Evolutionary conservation across 2,797 vertebrate species (phyloP).

Genomic region (Steatocranus sp.): DNA sequence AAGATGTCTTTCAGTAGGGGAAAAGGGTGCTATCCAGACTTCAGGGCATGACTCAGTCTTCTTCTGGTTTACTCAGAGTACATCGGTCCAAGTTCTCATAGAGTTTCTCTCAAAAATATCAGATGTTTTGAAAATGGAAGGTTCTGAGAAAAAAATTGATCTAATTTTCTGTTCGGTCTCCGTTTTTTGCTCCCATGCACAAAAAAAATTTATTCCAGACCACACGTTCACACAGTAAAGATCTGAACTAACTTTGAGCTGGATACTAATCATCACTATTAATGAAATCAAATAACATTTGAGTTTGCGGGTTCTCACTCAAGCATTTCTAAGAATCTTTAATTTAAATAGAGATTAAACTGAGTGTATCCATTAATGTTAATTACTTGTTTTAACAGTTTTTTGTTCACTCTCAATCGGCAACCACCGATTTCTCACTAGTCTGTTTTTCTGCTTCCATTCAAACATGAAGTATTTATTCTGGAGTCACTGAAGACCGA

Average conservation of each 20-base stretch:
- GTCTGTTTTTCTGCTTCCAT: neutral
- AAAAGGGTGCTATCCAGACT: constrained; percentile 1
- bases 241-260: neutral
- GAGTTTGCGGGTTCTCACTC: neutral
- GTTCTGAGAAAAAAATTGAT: neutral
- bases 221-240: neutral
- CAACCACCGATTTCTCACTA: neutral
- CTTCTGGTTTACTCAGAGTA: neutral
- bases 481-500: neutral
- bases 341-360: neutral
- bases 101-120: neutral
- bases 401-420: neutral
- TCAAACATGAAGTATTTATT: neutral
- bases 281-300: neutral
- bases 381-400: neutral
- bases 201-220: neutral
- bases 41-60: neutral
- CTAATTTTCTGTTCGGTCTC: neutral
- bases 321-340: neutral
- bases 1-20: neutral
- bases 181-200: neutral
- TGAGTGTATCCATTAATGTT: neutral
- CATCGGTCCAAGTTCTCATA: neutral
- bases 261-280: neutral
- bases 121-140: neutral